Evolutionary conservation across 1,140 invertebrate genomes (phyloP).

Genomic region (Linepithema humile): DNA sequence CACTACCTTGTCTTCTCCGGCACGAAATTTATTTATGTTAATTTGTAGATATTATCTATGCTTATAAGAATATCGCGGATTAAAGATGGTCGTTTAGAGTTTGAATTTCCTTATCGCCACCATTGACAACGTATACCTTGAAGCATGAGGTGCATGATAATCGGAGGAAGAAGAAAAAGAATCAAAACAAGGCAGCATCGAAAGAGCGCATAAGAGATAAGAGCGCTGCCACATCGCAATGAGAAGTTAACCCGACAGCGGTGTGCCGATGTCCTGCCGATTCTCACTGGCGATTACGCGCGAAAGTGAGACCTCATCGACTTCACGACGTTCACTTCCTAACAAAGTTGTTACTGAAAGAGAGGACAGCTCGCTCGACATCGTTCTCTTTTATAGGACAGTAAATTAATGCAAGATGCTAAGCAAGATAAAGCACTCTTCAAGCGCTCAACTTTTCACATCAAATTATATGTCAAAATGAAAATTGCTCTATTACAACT

Average conservation of each 20-base stretch:
- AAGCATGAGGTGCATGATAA: slow-evolving; percentile 43
- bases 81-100: slow-evolving; percentile 32
- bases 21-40: slow-evolving; percentile 35
- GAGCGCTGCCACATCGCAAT: slow-evolving; percentile 58
- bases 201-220: slow-evolving; percentile 55
- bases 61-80: slow-evolving; percentile 24
- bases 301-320: slow-evolving; percentile 63
- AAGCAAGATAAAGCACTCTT: neutral
- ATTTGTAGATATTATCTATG: slow-evolving; percentile 45
- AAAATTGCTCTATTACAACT: neutral
- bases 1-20: neutral
- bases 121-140: slow-evolving; percentile 40
- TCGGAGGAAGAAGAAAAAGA: slow-evolving; percentile 34
- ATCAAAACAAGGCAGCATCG: slow-evolving; percentile 24
- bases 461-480: neutral
- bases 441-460: neutral
- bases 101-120: slow-evolving; percentile 17
- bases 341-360: slow-evolving; percentile 50
- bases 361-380: neutral
- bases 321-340: slow-evolving; percentile 31
- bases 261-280: slow-evolving; percentile 42
- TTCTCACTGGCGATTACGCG: slow-evolving; percentile 54
- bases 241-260: slow-evolving; percentile 60
- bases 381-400: slow-evolving; percentile 3
- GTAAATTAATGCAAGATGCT: slow-evolving; percentile 10